Base-by-base conservation (phyloP, 35 echinoderm and acorn worm species). In the Amphiura filiformis region DNA sequence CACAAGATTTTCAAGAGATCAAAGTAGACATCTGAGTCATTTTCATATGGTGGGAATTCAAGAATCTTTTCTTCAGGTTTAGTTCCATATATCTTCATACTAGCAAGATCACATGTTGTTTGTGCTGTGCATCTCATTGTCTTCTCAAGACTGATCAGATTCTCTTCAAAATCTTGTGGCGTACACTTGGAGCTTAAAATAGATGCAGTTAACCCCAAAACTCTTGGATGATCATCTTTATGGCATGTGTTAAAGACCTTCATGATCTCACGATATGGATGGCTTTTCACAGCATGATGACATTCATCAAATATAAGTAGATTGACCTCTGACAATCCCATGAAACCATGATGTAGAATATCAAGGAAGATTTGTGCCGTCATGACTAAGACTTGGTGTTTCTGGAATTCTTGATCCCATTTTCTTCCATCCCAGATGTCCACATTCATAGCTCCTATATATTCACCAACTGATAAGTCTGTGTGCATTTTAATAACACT, bases 251-350 rank as follows among this genome's bases (percentile, higher is more conserved):
- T 87, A 75, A 92, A 94, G 2, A 76, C 14, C 23, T 75, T 47
- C 92, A 94, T 94, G 39, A 98, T 82, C 78, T 98, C 83, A 13
- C 85, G 76, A 39, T 94, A 98, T 11, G 96, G 89, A 57, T 98
- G 96, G 9, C 86, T 77, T 34, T 85, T 17, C 12, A 33, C 56
- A 22, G 93, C 93, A 38, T 84, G 81, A 92, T 92, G 37, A 18
- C 92, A 97, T 70, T 98, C 96, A 57, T 98, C 96, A 61, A 98
- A 90, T 34, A 98, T 89, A 15, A 98, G 76, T 38, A 93, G 86
- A 78, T 98, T 98, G 89, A 98, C 39, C 34, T 36, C 37, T 31
- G 82, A 94, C 18, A 94, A 41, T 37, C 83, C 44, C 38, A 98
- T 76, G 65, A 84, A 85, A 0, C 65, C 81, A 38, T 80, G 57